These are phyloP conservation scores for Megaptera novaeangliae DNA, from an alignment of 2,113 vertebrate species.

Conservation along the genomic window DNA sequence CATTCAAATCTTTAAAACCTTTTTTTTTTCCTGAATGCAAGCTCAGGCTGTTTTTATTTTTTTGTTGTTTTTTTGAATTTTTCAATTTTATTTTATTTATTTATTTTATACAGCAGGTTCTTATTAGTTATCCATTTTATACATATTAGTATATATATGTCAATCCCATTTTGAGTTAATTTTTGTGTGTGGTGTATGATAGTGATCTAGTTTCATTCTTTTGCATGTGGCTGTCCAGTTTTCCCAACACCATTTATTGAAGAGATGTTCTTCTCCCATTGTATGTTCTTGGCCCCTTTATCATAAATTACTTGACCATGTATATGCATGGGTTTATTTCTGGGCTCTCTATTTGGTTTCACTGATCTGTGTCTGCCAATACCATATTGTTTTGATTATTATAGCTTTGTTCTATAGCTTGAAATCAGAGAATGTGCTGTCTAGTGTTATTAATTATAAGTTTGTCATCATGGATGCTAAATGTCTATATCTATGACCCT, in stretches of 20 bases:
- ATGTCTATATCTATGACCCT: neutral
- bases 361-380: neutral
- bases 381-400: neutral
- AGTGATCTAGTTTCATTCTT: neutral
- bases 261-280: neutral
- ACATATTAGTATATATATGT: too few species aligned
- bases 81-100: too few species aligned
- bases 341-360: neutral
- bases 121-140: too few species aligned
- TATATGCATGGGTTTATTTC: neutral
- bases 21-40: too few species aligned
- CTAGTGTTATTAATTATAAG: neutral
- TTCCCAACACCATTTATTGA: neutral
- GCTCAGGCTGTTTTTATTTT: too few species aligned
- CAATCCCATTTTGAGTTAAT: neutral
- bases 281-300: neutral
- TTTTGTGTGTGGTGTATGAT: neutral
- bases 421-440: neutral
- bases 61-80: too few species aligned
- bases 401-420: neutral
- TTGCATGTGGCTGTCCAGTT: neutral
- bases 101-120: too few species aligned
- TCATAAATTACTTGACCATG: neutral
- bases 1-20: neutral
- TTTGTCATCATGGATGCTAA: neutral